These are phyloP conservation scores for Chionoecetes opilio DNA, from an alignment of 1,140 invertebrate genomes.

Conservation along the genomic window DNA sequence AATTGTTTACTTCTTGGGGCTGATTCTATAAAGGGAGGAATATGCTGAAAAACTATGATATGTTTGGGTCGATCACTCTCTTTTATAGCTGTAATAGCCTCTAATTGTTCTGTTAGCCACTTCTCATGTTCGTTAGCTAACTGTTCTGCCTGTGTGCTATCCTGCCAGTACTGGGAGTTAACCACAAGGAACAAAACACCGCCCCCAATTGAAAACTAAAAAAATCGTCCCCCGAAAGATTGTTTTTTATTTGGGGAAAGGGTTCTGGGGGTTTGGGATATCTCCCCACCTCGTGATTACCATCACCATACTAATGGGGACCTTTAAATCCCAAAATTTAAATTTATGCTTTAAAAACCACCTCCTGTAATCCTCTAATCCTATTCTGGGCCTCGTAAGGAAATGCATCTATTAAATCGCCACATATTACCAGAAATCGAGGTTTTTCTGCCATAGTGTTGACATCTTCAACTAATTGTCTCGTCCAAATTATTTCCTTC, in stretches of 20 bases:
- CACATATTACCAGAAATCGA: slow-evolving; percentile 86
- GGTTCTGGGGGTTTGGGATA: slow-evolving; percentile 84
- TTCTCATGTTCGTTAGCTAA: slow-evolving; percentile 84
- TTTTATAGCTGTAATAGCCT: slow-evolving; percentile 72
- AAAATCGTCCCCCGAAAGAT: slow-evolving; percentile 86
- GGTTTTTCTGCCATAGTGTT: slow-evolving; percentile 85
- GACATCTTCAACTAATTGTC: slow-evolving; percentile 83
- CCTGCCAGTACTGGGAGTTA: slow-evolving; percentile 85
- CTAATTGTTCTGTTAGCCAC: slow-evolving; percentile 84
- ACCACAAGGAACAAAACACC: slow-evolving; percentile 86
- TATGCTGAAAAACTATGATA: slow-evolving; percentile 86
- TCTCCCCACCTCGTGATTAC: slow-evolving; percentile 87
- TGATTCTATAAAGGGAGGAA: slow-evolving; percentile 86
- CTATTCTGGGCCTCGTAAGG: slow-evolving; percentile 82
- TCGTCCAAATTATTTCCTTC: slow-evolving; percentile 84
- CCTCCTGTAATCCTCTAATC: slow-evolving; percentile 82
- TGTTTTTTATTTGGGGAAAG: slow-evolving; percentile 83
- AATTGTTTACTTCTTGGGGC: no score
- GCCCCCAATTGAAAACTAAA: slow-evolving; percentile 86
- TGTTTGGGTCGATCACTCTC: slow-evolving; percentile 83
- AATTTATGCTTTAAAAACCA: slow-evolving; percentile 84
- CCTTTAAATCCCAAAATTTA: slow-evolving; percentile 84
- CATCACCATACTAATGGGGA: slow-evolving; percentile 86
- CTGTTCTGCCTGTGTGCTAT: slow-evolving; percentile 82
- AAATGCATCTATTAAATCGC: slow-evolving; percentile 86